Percentiles rank a stretch among this genome's conserved stretches.
phyloP scores from a whole-genome alignment of 2,888 invertebrate species.

The Unio pictorum region DNA sequence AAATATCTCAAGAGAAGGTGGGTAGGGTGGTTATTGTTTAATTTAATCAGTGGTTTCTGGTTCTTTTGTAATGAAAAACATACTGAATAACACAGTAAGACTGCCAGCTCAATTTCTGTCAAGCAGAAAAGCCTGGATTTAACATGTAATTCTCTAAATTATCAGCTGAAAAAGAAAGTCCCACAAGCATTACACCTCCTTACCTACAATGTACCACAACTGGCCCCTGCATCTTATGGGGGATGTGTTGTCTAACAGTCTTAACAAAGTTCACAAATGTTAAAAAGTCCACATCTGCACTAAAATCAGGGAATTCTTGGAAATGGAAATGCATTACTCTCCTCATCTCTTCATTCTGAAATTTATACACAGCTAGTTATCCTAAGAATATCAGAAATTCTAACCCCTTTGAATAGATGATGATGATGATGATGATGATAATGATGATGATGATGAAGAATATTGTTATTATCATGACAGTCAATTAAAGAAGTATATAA shows the following conservation, averaged over 20 bases:
- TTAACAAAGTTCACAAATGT: constrained; percentile 52
- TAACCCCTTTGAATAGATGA: not conserved
- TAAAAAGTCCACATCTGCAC: constrained; percentile 50
- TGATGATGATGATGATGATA: not conserved
- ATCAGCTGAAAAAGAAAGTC: too few relatives aligned
- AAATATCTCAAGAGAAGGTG: too few relatives aligned
- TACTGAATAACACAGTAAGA: too few relatives aligned
- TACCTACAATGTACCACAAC: constrained; percentile 62
- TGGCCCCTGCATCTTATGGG: constrained; percentile 45
- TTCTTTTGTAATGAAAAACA: too few relatives aligned
- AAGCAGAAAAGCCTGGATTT: too few relatives aligned
- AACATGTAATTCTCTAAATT: too few relatives aligned
- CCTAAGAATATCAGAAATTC: not conserved
- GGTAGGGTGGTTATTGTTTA: too few relatives aligned
- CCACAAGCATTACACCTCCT: not conserved
- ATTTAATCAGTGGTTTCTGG: too few relatives aligned
- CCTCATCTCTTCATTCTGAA: constrained; percentile 69
- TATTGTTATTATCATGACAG: not conserved
- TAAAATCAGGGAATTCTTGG: constrained; percentile 58
- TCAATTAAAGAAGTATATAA: not conserved
- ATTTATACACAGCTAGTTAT: not conserved
- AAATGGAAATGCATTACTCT: constrained; percentile 57
- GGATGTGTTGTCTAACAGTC: constrained; percentile 46
- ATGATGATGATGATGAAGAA: not conserved
- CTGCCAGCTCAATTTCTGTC: too few relatives aligned